A percentile compares a stretch with the other conserved stretches of the same genome.
Conservation (phyloP, 2,113 vertebrate species). For the Aegypius monachus region DNA sequence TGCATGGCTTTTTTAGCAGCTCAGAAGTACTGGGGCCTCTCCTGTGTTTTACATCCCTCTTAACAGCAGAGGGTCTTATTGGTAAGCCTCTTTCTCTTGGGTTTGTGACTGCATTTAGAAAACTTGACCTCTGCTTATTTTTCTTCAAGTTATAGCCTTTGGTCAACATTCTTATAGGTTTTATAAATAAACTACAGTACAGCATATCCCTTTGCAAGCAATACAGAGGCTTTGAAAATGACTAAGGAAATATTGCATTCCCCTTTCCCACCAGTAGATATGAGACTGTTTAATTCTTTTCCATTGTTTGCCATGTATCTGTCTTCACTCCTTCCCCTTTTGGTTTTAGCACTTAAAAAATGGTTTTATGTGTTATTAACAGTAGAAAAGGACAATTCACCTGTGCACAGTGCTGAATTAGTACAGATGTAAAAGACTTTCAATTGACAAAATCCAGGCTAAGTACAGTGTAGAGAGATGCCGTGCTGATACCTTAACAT, state of each 20-base stretch:
- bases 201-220: neutral
- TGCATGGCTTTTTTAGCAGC: neutral
- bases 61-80: neutral
- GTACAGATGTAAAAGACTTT: neutral
- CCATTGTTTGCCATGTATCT: neutral
- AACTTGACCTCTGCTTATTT: conserved; percentile 20
- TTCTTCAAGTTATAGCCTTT: neutral
- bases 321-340: neutral
- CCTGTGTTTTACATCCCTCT: neutral
- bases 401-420: neutral
- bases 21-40: neutral
- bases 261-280: conserved; percentile 43
- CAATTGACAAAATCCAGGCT: neutral
- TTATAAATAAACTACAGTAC: conserved; percentile 21
- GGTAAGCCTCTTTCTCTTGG: neutral
- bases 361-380: neutral
- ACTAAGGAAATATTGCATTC: neutral
- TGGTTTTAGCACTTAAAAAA: neutral
- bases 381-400: neutral
- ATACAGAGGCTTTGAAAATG: neutral
- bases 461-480: neutral
- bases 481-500: fast-evolving
- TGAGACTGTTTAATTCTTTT: neutral
- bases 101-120: neutral
- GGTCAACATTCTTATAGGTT: conserved; percentile 6